These are phyloP conservation scores for Petrocephalus sullivani DNA, from an alignment of 2,797 vertebrate species.

Conservation along the genomic window DNA sequence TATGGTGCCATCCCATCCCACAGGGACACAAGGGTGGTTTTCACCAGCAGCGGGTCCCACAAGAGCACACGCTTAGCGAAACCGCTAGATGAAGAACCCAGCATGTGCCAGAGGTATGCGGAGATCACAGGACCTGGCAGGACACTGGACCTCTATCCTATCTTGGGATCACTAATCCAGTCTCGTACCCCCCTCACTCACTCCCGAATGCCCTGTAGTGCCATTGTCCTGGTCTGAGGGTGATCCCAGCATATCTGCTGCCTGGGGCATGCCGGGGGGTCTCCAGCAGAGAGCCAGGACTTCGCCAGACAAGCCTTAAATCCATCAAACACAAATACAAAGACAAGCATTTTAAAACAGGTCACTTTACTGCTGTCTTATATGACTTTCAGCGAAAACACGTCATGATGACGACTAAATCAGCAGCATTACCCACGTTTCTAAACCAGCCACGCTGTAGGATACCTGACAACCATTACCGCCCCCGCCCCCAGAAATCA, in stretches of 20 bases:
- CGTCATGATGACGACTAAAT: not conserved
- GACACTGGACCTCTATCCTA: not conserved
- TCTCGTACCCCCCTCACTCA: not conserved
- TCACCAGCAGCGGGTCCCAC: not conserved
- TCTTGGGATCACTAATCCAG: not conserved
- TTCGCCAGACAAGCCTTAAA: not conserved
- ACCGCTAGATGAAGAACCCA: too few relatives aligned
- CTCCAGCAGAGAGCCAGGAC: not conserved
- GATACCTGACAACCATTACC: not conserved
- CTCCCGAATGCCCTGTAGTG: not conserved
- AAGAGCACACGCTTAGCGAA: not conserved
- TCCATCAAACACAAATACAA: not conserved
- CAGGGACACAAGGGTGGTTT: not conserved
- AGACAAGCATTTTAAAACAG: not conserved
- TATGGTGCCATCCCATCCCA: not conserved
- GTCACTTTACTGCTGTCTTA: too few relatives aligned
- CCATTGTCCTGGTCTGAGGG: not conserved
- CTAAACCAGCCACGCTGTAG: not conserved
- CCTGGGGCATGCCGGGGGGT: not conserved
- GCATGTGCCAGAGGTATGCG: not conserved
- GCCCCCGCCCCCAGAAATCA: not conserved
- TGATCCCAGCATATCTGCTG: not conserved
- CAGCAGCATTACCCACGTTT: not conserved
- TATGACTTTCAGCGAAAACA: too few relatives aligned
- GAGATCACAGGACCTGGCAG: not conserved